phyloP scores from a whole-genome alignment of 2,888 invertebrate genomes.

The Papilio demoleus region DNA sequence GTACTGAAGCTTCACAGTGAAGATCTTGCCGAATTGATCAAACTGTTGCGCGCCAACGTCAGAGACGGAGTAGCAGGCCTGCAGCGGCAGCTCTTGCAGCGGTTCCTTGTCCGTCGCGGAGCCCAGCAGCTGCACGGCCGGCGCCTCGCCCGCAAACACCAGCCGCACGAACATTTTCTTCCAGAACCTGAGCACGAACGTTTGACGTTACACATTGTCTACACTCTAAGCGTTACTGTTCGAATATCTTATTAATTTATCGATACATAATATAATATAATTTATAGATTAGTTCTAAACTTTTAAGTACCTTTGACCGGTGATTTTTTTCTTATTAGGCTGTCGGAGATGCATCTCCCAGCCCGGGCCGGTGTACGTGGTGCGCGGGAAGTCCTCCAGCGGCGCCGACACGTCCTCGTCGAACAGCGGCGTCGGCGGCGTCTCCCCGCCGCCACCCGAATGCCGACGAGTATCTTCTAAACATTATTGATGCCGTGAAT shows the following conservation, averaged over 20 bases:
- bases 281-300: too few species aligned
- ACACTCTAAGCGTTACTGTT: not conserved
- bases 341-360: slow-evolving; percentile 99
- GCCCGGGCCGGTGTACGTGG: slow-evolving; percentile 90
- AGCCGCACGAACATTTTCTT: slow-evolving; percentile 96
- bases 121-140: slow-evolving; percentile 93
- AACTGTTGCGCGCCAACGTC: slow-evolving; percentile 98
- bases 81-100: slow-evolving; percentile 96
- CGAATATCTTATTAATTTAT: not conserved
- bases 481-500: not conserved
- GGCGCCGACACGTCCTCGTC: slow-evolving; percentile 97
- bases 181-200: slow-evolving; percentile 89
- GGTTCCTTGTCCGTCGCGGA: slow-evolving; percentile 93
- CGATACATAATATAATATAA: too few species aligned
- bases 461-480: slow-evolving; percentile 50
- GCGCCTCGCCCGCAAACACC: slow-evolving; percentile 90
- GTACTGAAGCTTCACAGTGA: slow-evolving; percentile 98
- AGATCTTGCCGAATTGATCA: slow-evolving; percentile 99
- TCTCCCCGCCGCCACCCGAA: slow-evolving; percentile 59
- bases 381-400: slow-evolving; percentile 94
- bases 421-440: slow-evolving; percentile 94
- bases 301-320: slow-evolving; percentile 91
- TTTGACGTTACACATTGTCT: not conserved
- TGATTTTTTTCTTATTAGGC: slow-evolving; percentile 98
- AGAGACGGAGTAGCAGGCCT: slow-evolving; percentile 97